These are phyloP conservation scores for Cephus pulcher DNA, from an alignment of 2,888 invertebrate genomes.

Conservation along the genomic window DNA sequence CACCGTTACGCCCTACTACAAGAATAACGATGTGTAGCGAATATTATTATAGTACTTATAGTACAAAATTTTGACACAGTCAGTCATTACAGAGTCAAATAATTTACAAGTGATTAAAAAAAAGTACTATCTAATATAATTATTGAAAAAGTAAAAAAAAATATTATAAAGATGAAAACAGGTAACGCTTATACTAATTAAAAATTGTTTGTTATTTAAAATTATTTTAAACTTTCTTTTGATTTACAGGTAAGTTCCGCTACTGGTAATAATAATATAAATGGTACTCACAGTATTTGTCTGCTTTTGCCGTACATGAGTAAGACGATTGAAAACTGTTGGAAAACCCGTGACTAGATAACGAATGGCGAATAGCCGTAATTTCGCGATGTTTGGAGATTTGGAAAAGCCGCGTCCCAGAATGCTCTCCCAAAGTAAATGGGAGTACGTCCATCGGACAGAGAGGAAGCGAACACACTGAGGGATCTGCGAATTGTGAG, in stretches of 20 bases:
- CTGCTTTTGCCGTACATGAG: background rate
- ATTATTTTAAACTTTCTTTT: background rate
- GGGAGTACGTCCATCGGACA: conserved; percentile 53
- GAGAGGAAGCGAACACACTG: conserved; percentile 58
- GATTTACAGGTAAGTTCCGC: background rate
- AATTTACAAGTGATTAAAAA: background rate
- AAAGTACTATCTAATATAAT: background rate
- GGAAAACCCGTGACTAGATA: background rate
- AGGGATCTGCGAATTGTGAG: conserved; percentile 45
- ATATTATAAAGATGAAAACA: background rate
- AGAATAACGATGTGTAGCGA: background rate
- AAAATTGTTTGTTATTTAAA: background rate
- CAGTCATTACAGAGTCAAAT: background rate
- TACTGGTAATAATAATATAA: background rate
- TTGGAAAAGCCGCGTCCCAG: background rate
- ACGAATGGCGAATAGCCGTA: background rate
- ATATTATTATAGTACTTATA: background rate
- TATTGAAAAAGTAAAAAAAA: background rate
- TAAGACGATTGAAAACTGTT: background rate
- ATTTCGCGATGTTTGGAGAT: background rate
- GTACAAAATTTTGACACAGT: background rate
- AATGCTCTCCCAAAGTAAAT: background rate
- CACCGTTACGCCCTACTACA: background rate
- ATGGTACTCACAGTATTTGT: background rate
- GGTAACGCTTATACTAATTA: background rate